A percentile compares a stretch with the other conserved stretches of the same genome.
Conservation (phyloP, 92 coral and sea anemone species). For the Phenganax stokvisi region DNA sequence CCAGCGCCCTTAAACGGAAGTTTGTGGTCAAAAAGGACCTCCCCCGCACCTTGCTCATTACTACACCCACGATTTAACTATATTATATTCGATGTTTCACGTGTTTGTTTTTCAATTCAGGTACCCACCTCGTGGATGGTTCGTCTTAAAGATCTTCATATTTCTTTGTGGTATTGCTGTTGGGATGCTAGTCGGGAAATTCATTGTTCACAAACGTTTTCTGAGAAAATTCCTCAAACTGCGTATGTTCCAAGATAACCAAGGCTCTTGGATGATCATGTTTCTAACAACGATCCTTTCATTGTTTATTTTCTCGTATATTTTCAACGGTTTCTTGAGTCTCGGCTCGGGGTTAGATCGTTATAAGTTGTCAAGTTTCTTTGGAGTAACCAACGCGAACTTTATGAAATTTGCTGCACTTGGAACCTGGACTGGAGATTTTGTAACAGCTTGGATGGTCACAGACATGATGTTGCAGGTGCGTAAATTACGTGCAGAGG, state of each 20-base stretch:
- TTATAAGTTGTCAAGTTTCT: constrained; percentile 61
- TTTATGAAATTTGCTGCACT: constrained; percentile 97
- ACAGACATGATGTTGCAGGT: constrained; percentile 99
- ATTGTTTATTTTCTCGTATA: constrained; percentile 74
- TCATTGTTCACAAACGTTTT: constrained; percentile 67
- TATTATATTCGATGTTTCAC: no score
- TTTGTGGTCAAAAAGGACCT: no score
- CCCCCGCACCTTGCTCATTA: no score
- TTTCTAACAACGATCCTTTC: constrained; percentile 68
- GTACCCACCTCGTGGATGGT: constrained; percentile 55
- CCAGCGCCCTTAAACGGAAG: no score
- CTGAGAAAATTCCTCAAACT: constrained; percentile 57
- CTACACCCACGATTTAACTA: no score
- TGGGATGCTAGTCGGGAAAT: constrained; percentile 78
- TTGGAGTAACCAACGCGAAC: constrained; percentile 73
- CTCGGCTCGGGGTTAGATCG: constrained; percentile 54
- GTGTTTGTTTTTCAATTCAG: no score
- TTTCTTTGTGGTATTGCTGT: constrained; percentile 60
- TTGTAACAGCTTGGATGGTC: constrained; percentile 99
- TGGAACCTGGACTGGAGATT: constrained; percentile 99
- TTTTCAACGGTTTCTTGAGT: constrained; percentile 78
- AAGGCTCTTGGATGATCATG: constrained; percentile 99
- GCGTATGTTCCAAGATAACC: constrained; percentile 68
- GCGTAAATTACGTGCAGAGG: not conserved
- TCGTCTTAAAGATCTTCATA: constrained; percentile 69